Evolutionary conservation across 35 echinoderm and acorn worm species (phyloP), one percentile per base, ranked within the genome.

Genomic region (Apostichopus californicus): DNA sequence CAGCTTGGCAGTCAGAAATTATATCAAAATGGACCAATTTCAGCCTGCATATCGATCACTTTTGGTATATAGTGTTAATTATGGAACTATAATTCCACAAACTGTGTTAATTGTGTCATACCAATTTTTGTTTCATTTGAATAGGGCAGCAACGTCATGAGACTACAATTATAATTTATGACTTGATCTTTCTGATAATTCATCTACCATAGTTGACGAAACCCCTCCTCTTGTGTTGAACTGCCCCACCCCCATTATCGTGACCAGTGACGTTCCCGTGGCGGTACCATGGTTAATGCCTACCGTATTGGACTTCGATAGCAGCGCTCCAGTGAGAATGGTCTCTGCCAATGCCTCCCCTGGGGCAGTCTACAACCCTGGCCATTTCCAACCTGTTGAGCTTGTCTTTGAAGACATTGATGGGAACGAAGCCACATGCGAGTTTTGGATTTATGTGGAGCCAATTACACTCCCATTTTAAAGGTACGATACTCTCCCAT

Each of bases 391-490:
- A 64, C 8, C 23, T 15, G 86, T 89, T 17, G 34, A 73, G 14
- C 60, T 89, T n/a, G 86, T 54, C 8, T 89, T 66, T 63, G 86
- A 73, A 55, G 25, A 54, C 24, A 18, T 73, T 13, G 12, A 55
- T 52, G 86, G 86, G 21, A 25, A 6, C 3, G 21, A 28, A 13
- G 60, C 86, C 7, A 72, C 86, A 9, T 89, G 86, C 21, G 86
- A 89, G 60, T 89, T 89, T 55, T 89, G 86, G 86, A 89, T 89
- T 73, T 89, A 89, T 64, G 52, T 89, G 14, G 17, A 89, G 25
- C 63, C 86, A 7, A 23, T 89, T 2, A 34, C 86, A 6, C n/a
- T 18, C 7, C 71, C 71, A 18, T 13, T 75, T 75, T 75, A 18
- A 22, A 75, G 71, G 71, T 75, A 75, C 17, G 20, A 78, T 78